Evolutionary conservation across 2,888 invertebrate species (phyloP), one percentile per base, ranked within the genome.

Genomic region (Antheraea assamensis): DNA sequence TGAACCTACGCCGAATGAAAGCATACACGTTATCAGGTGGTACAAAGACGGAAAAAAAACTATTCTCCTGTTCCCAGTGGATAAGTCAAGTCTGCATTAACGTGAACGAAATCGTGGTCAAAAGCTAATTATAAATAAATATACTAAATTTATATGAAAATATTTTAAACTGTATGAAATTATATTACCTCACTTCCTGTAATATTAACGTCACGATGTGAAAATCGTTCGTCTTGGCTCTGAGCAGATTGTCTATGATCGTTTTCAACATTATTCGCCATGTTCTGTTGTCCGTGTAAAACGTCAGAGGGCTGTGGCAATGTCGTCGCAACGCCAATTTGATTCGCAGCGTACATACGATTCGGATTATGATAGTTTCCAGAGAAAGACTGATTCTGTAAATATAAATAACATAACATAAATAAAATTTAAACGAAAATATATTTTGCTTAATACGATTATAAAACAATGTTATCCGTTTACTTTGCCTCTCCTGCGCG

Each of bases 301-400:
- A 83, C 78, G 42, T 92, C 93, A 2, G 88, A 78, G 0, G 89
- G 81, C 70, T 95, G 95, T 0, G 92, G 93, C 75, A 95, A 78
- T 0, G 95, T 95, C 0, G 95, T 95, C 10, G 95, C 95, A 1
- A 95, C 95, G 2, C 95, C 95, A 72, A 95, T 91, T 78, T 94
- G 95, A 76, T 95, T 95, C 1, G 95, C 90, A 0, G 91, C 92
- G 76, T 90, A 94, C 88, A 93, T 90, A 24, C 94, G 85, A 72
- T 89, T 90, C 3, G 89, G 81, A 74, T 90, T 87, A 70, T 89
- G 88, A 74, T 91, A 91, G 76, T 91, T 92, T 21, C 88, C 85
- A 72, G 87, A 79, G 70, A 88, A 83, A 2, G 89, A 80, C 77
- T 91, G 87, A 75, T 89, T 91, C 92, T 93, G 78, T 71, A 85